Percentiles rank a stretch among this genome's conserved stretches.
These are phyloP conservation scores for Acholoe squamosa DNA, from an alignment of 2,888 invertebrate genomes.

Conservation along the genomic window DNA sequence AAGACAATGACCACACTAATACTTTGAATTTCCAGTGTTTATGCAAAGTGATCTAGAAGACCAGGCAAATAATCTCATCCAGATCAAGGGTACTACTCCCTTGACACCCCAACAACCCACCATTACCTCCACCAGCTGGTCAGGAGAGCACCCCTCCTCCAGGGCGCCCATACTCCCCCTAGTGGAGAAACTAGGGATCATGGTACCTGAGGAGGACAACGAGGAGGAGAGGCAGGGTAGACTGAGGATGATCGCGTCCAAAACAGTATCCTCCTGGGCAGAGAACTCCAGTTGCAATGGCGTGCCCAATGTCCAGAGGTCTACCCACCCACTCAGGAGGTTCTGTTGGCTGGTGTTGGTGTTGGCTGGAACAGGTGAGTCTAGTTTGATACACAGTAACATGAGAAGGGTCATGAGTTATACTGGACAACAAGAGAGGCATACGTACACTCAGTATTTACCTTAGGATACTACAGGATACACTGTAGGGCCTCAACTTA, in stretches of 20 bases:
- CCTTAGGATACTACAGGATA: no score
- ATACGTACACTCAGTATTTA: no score
- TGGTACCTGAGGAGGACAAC: background rate
- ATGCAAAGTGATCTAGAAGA: no score
- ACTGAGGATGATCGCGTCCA: background rate
- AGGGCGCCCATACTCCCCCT: background rate
- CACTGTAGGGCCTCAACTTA: no score
- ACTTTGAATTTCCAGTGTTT: no score
- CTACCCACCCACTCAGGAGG: background rate
- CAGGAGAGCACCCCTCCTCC: no score
- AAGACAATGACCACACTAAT: no score
- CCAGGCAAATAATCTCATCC: no score
- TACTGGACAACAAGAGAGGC: no score
- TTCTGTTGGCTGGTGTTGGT: background rate
- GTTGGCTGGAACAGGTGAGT: constrained; percentile 19
- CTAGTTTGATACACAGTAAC: no score
- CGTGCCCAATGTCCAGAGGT: background rate
- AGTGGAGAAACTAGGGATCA: background rate
- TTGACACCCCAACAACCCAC: no score
- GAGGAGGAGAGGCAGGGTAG: background rate
- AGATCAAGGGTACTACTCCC: background rate
- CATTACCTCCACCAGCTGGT: background rate
- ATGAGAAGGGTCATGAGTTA: no score
- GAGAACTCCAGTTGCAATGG: background rate
- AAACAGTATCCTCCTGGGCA: constrained; percentile 38